These are phyloP conservation scores for Onychomys leucogaster DNA, from an alignment of 2,797 vertebrate genomes.

Conservation along the genomic window DNA sequence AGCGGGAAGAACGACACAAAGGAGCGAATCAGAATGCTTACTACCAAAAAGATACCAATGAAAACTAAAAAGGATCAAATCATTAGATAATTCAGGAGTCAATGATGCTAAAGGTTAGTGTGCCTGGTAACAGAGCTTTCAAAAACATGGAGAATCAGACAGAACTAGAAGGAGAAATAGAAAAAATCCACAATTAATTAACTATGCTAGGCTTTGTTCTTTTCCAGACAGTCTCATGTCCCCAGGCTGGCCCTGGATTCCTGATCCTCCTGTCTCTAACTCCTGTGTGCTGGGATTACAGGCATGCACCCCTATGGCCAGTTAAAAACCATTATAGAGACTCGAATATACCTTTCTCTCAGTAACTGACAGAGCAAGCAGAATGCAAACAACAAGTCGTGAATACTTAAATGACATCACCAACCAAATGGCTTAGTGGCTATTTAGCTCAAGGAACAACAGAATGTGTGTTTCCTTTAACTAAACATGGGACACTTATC, in stretches of 20 bases:
- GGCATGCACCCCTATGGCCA: background rate
- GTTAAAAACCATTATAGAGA: background rate
- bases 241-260: background rate
- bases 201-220: background rate
- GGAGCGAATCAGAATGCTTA: background rate
- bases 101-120: background rate
- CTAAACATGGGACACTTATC: background rate
- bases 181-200: background rate
- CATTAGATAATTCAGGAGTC: background rate
- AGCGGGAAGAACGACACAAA: background rate
- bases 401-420: background rate
- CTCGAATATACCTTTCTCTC: background rate
- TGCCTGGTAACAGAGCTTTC: background rate
- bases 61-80: background rate
- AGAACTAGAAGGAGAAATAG: background rate
- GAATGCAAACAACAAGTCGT: background rate
- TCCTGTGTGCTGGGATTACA: background rate
- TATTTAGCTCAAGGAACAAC: background rate
- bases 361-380: background rate
- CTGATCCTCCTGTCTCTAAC: background rate
- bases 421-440: background rate
- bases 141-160: background rate
- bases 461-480: background rate
- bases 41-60: conserved; percentile 48
- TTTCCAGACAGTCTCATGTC: background rate